These are phyloP conservation scores for Mormyrops boulengeri DNA, from an alignment of 2,797 vertebrate species.

Conservation along the genomic window DNA sequence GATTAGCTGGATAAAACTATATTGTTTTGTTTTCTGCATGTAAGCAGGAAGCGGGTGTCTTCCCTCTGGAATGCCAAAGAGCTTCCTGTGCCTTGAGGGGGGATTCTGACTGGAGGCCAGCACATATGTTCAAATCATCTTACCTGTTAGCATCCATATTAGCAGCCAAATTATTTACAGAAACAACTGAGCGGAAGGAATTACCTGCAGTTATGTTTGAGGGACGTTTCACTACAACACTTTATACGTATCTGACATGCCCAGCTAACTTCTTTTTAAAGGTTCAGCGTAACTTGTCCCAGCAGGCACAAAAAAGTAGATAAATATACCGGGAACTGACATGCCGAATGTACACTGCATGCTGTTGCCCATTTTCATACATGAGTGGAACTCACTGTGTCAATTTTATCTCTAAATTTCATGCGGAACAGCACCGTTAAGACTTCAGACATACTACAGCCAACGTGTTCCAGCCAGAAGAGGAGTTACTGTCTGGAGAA, in stretches of 20 bases:
- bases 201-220: not conserved
- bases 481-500: not conserved
- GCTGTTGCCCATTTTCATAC: not conserved
- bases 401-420: not conserved
- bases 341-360: not conserved
- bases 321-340: not conserved
- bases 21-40: conserved; percentile 42
- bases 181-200: not conserved
- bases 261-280: not conserved
- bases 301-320: not conserved
- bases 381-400: not conserved
- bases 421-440: not conserved
- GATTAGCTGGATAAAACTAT: conserved; percentile 45
- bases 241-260: not conserved
- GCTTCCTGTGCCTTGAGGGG: conserved; percentile 46
- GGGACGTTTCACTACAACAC: not conserved
- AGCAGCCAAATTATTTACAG: conserved; percentile 35
- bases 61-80: conserved; percentile 52
- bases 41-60: conserved; percentile 36
- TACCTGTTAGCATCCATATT: conserved; percentile 57
- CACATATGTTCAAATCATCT: conserved; percentile 52
- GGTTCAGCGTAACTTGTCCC: no score
- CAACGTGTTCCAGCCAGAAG: not conserved
- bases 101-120: conserved; percentile 54
- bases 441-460: not conserved